These are phyloP conservation scores for Halcyon malimbica DNA, from an alignment of 2,113 vertebrate species.

Conservation along the genomic window DNA sequence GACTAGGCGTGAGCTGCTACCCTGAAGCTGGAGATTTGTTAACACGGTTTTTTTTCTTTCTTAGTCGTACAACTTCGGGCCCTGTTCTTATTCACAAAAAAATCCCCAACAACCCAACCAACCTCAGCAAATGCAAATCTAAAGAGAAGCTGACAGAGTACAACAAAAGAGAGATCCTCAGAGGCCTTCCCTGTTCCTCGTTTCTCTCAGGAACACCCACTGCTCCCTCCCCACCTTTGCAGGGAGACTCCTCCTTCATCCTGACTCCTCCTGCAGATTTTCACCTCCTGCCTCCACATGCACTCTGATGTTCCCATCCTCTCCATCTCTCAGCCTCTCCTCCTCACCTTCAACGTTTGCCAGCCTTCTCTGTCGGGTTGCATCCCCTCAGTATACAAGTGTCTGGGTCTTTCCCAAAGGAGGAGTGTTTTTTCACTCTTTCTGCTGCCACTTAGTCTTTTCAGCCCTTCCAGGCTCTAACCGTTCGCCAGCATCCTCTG, in stretches of 20 bases:
- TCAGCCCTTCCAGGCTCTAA: not conserved
- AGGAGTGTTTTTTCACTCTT: not conserved
- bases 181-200: not conserved
- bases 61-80: not conserved
- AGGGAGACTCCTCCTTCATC: not conserved
- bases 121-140: not conserved
- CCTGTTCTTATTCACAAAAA: not conserved
- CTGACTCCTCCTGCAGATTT: not conserved
- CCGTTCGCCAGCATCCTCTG: not conserved
- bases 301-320: accelerated
- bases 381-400: not conserved
- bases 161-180: not conserved
- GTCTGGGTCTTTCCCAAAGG: not conserved
- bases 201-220: not conserved
- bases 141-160: not conserved
- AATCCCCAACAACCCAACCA: too few species aligned
- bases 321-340: not conserved
- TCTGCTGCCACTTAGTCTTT: not conserved
- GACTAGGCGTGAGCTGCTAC: not conserved
- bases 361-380: not conserved
- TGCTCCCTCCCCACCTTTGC: not conserved
- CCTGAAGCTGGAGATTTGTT: not conserved
- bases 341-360: accelerated
- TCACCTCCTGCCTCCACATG: not conserved
- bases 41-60: not conserved